Base-by-base conservation (phyloP, 2,888 invertebrate genomes). In the Parascotia fuliginaria region DNA sequence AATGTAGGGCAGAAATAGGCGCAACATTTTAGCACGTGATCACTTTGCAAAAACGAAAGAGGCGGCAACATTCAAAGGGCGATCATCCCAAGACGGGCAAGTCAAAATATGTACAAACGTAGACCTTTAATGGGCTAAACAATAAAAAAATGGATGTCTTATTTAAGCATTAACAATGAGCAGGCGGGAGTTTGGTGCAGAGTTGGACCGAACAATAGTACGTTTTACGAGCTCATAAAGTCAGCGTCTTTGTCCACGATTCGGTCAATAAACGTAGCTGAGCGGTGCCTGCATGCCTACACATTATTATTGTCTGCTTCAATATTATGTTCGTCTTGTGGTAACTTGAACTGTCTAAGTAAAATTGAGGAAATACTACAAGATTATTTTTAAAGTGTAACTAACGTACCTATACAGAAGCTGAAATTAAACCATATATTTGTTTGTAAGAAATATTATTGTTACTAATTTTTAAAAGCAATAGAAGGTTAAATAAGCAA, bases 101-200 rank as follows among this genome's bases (percentile, higher is more conserved):
- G 90, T 92, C 91, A 91, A 90, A 92, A 92, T 89, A 91, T 91
- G 87, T 91, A 88, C 89, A 88, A 88, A 85, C 78, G 77, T 70
- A 67, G 75, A 70, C 80, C 80, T 78, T 74, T 89, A 87, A 87
- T 88, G 81, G 89, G 73, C 83, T 77, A 79, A 83, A 88, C 82
- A 85, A 77, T 81, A 85, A 84, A 87, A 39, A 91, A 89, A 84
- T 87, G 85, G 87, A 92, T 85, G 83, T 89, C 91, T 92, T 85
- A 92, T 89, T 92, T 89, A 88, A 85, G 82, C 75, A 78, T 81
- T 79, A 85, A 92, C 89, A 90, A 90, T 88, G 76, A 83, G 83
- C 79, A 77, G 74, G 77, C 57, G 78, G 76, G 83, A 77, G 78
- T 85, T 89, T 84, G 78, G 85, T 83, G 77, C 77, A 73, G 80